Base-by-base conservation (phyloP, 1,140 invertebrate genomes). In the Protaetia brevitarsis region DNA sequence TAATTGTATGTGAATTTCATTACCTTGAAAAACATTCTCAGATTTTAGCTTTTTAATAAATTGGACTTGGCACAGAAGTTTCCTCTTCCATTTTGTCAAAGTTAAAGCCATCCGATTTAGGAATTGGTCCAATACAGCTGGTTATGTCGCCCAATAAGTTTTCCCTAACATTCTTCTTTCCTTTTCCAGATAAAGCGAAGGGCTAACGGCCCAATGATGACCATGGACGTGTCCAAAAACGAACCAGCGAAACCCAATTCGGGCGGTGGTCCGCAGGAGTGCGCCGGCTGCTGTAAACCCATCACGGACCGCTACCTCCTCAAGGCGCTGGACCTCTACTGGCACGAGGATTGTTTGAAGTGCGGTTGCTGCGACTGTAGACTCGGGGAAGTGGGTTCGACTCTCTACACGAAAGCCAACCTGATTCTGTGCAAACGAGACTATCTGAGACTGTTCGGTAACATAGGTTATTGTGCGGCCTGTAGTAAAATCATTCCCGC, bases 321-420 rank as follows among this genome's bases (percentile, higher is more conserved):
- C 68, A 91, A 92, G 78, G 93, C 95, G 3, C 78, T 97, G 73
- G 95, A 98, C 78, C 87, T 96, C 81, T 90, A 92, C 74, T 99
- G 96, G 96, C 96, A 98, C 80, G 96, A 98, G 81, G 96, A 98
- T 81, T 99, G 96, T 79, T 86, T 99, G 6, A 98, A 98, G 80
- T 98, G 96, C 78, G 93, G 94, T 64, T 97, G 95, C 82, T 98
- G 96, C 81, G 94, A 98, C 80, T 98, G 95, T 81, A 85, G 96
- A 56, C 86, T 99, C 41, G 96, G 96, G 10, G 96, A 98, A 80
- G 95, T 98, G n/a, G 96, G 96, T 26, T 96, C 95, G 41, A 96
- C 95, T 1, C 86, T 98, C 5, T 98, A 96, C 81, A 95, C 94
- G 29, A 96, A 96, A 80, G 96, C 95, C 36, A 97, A 98, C 79